phyloP scores from a whole-genome alignment of 2,797 vertebrate genomes.

The Diglossa cyanea region DNA sequence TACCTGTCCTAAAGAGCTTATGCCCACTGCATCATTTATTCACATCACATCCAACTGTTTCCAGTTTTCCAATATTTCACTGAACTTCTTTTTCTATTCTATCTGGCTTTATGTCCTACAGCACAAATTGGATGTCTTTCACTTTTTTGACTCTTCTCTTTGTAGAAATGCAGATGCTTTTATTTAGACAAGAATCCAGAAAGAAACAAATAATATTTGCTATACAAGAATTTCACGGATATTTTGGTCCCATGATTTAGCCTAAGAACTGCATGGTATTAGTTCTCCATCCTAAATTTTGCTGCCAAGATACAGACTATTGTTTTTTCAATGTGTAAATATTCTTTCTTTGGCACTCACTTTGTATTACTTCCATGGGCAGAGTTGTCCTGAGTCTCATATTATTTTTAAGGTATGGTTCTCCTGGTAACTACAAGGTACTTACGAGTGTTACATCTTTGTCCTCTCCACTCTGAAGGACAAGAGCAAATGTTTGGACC shows the following conservation, averaged over 20 bases:
- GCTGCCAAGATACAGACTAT: neutral
- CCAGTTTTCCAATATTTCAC: neutral
- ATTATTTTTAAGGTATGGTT: neutral
- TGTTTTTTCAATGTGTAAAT: neutral
- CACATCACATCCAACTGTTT: neutral
- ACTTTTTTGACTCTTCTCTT: neutral
- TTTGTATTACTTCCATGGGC: neutral
- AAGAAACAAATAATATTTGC: neutral
- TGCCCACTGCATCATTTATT: neutral
- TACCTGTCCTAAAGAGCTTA: neutral
- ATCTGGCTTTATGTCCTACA: neutral
- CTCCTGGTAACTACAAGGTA: constrained; percentile 15
- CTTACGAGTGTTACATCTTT: constrained; percentile 85
- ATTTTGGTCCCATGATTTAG: neutral
- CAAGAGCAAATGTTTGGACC: constrained; percentile 88
- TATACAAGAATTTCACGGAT: neutral
- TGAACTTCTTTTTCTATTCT: neutral
- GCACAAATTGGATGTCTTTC: neutral
- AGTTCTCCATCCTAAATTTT: neutral
- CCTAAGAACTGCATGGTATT: neutral
- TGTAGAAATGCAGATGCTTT: neutral
- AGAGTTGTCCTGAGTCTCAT: neutral
- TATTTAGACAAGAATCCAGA: neutral
- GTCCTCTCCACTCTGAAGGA: constrained; percentile 89
- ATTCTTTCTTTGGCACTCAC: neutral